Conservation (phyloP, 2,113 vertebrate genomes). For the Philantomba maxwellii region DNA sequence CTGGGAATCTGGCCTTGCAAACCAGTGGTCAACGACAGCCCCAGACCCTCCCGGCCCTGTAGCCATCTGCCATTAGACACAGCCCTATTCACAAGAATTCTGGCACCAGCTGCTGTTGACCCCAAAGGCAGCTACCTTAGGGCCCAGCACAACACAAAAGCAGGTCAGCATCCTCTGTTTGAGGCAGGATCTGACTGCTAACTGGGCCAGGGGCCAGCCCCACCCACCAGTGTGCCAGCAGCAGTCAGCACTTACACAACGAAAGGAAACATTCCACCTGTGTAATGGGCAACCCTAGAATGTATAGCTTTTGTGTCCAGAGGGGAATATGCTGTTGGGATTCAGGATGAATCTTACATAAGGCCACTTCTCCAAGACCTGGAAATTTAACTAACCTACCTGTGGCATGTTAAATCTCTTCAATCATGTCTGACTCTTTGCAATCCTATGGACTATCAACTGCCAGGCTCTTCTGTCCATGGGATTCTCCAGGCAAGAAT, state of each 20-base stretch:
- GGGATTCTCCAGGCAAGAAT: background rate
- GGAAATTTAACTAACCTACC: background rate
- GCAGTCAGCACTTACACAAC: background rate
- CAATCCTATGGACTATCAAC: background rate
- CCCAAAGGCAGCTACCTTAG: background rate
- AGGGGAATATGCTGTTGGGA: background rate
- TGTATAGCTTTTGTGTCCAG: background rate
- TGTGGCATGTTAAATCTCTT: background rate
- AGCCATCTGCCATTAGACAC: background rate
- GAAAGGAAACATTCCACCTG: background rate
- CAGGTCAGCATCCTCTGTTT: background rate
- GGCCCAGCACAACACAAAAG: background rate
- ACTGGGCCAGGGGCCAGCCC: background rate
- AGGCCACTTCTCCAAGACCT: background rate
- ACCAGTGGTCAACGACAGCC: background rate
- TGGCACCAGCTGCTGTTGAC: background rate
- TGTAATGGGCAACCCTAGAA: background rate
- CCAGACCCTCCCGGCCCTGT: background rate
- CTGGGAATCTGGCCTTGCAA: background rate
- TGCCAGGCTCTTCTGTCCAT: background rate
- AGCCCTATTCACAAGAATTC: background rate
- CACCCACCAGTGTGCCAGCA: background rate
- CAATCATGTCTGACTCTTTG: rapidly evolving
- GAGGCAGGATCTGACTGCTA: background rate
- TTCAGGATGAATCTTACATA: background rate